These are phyloP conservation scores for Geophilus truncorum DNA, from an alignment of 2,888 invertebrate species.

Conservation along the genomic window DNA sequence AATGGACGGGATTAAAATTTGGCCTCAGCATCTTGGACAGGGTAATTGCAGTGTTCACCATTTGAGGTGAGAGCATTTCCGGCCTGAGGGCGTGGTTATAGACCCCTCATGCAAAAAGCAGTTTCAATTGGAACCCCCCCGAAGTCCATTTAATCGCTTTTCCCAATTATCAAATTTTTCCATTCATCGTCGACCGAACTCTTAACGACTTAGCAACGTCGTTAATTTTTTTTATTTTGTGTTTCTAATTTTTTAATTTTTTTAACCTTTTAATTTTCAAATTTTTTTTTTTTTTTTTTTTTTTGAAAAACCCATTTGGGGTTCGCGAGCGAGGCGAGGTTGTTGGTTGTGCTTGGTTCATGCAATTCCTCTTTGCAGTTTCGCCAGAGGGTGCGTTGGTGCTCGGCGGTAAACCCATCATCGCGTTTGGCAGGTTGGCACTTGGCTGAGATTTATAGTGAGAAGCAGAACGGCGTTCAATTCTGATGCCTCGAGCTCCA, in stretches of 20 bases:
- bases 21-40: conserved; percentile 10
- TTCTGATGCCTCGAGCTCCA: not conserved
- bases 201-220: not conserved
- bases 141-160: not conserved
- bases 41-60: not conserved
- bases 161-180: not conserved
- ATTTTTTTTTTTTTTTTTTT: too few relatives aligned
- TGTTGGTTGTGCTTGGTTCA: not conserved
- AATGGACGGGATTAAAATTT: conserved; percentile 10
- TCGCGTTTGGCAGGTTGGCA: conserved; percentile 5
- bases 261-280: too few relatives aligned
- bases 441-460: conserved; percentile 5
- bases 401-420: conserved; percentile 5
- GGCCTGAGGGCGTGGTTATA: conserved; percentile 5
- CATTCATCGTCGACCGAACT: not conserved
- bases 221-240: not conserved
- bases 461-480: conserved; percentile 10
- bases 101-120: not conserved
- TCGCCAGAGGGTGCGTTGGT: not conserved
- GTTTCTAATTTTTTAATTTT: too few relatives aligned
- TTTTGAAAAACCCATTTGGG: not conserved
- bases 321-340: not conserved
- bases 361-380: not conserved
- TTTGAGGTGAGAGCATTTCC: conserved; percentile 10
- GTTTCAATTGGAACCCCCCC: not conserved